Conservation (phyloP, 2,888 invertebrate genomes). For the Lepeophtheirus nordmannii region DNA sequence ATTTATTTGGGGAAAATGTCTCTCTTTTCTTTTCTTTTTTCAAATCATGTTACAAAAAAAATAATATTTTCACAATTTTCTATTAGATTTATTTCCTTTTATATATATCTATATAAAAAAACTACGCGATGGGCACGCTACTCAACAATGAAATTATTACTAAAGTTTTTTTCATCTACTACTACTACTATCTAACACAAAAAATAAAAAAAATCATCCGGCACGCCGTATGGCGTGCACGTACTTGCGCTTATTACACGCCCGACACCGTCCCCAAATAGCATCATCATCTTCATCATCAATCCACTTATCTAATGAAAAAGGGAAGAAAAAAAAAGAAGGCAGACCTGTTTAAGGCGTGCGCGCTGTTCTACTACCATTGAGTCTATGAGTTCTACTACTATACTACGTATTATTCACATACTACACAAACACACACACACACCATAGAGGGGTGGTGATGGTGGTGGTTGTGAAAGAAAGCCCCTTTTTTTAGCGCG, state of each 20-base stretch:
- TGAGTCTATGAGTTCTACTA: not conserved
- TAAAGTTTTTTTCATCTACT: no score
- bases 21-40: no score
- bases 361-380: not conserved
- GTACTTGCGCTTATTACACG: not conserved
- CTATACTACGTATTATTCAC: conserved; percentile 8
- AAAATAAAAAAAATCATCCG: not conserved
- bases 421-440: not conserved
- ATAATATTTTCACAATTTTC: no score
- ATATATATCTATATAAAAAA: no score
- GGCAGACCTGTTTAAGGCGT: not conserved
- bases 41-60: no score
- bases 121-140: no score
- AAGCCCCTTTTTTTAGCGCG: conserved; percentile 6
- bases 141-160: no score
- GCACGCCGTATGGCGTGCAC: not conserved
- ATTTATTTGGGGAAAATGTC: no score
- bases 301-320: not conserved
- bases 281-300: not conserved
- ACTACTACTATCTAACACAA: not conserved
- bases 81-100: no score
- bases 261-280: not conserved
- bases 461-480: not conserved
- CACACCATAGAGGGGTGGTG: not conserved
- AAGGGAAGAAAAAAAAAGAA: not conserved